Base-by-base conservation (phyloP, 2,113 vertebrate genomes). In the Calidris pygmaea region DNA sequence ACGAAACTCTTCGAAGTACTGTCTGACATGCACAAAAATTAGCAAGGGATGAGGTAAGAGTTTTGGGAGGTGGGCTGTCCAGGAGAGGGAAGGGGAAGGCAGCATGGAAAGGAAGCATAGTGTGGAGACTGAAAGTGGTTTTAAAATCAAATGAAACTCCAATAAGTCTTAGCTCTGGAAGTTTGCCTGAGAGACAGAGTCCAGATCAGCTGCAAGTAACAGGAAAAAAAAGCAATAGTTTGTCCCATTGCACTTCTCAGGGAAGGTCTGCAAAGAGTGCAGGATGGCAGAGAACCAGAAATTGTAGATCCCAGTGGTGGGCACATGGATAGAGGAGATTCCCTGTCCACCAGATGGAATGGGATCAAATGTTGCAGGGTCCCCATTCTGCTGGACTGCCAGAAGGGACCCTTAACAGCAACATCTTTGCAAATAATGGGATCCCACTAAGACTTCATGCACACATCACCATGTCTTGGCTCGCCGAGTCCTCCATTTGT, bases 101-200 rank as follows among this genome's bases (percentile, higher is more conserved):
- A 59, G 56, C 27, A 93, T 63, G 68, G 62, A 77, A 83, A 18
- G 67, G 27, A 90, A 86, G 74, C 53, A 65, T n/a, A 90, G 14
- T 74, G 72, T 94, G 60, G 43, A 95, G 70, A 58, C 11, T 89
- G n/a, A 95, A 27, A 85, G 66, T 72, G 52, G 23, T 65, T 96
- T 94, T 77, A 56, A 80, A 96, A 86, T 80, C 34, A 71, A 81
- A 93, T 65, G 52, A 81, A 96, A 91, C 13, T 95, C 55, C 68
- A 81, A 0, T 50, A 77, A 75, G 22, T 94, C 70, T 90, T 90
- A 93, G 34, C 43, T 78, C 88, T 87, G 62, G 60, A 90, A 68
- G 20, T 89, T 71, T 94, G 72, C 66, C 76, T 94, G 73, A 89
- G 73, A 94, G 45, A 90, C 60, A 90, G 83, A 74, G 39, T 93